Conservation (phyloP, 2,797 vertebrate species). For the Schizopygopsis pylzovi region DNA sequence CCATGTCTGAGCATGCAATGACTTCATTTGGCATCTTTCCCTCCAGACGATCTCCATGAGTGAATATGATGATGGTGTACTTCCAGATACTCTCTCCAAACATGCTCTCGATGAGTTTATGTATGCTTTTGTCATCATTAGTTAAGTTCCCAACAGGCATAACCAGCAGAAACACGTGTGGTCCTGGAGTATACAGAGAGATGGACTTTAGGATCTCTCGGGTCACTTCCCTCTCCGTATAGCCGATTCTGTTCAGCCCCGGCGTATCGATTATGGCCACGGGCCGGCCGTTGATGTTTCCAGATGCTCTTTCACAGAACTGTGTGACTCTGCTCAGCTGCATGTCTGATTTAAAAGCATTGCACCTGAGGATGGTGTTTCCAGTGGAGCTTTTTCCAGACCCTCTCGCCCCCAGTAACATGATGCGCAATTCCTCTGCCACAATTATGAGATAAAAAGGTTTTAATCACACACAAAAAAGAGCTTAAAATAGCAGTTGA, state of each 20-base stretch:
- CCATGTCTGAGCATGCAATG: conserved; percentile 62
- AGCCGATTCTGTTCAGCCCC: conserved; percentile 63
- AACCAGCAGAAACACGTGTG: conserved; percentile 67
- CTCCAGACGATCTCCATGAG: conserved; percentile 66
- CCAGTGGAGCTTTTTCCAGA: conserved; percentile 69
- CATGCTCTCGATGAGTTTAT: conserved; percentile 63
- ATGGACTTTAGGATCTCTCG: conserved; percentile 65
- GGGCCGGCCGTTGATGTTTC: conserved; percentile 27
- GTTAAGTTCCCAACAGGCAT: conserved; percentile 69
- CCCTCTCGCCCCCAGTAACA: conserved; percentile 71
- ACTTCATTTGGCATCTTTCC: conserved; percentile 63
- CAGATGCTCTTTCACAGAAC: conserved; percentile 59
- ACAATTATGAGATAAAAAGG: background rate
- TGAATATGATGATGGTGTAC: conserved; percentile 72
- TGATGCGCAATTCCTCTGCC: conserved; percentile 65
- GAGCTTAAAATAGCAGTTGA: background rate
- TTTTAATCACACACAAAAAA: background rate
- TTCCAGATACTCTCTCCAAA: conserved; percentile 70
- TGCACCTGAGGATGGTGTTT: conserved; percentile 69
- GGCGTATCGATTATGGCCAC: conserved; percentile 70
- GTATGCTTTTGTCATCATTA: conserved; percentile 68
- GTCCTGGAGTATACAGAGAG: conserved; percentile 64
- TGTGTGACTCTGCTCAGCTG: conserved; percentile 64
- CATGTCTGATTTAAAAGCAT: conserved; percentile 66
- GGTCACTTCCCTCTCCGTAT: conserved; percentile 49